Conservation (phyloP, 2,888 invertebrate genomes). For the Tuberolachnus salignus region DNA sequence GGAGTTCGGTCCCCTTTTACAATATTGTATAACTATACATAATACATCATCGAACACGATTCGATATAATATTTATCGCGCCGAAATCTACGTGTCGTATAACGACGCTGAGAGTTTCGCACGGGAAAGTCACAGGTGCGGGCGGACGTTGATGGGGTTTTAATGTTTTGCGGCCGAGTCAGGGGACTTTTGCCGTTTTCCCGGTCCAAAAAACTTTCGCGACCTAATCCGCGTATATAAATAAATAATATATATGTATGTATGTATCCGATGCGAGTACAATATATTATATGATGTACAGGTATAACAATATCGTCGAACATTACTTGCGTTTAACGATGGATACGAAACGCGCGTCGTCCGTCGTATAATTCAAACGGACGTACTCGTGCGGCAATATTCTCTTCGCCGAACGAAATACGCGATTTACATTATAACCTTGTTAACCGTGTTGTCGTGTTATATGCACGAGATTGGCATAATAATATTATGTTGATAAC, state of each 20-base stretch:
- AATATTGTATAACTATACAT: too few relatives aligned
- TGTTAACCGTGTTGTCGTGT: too few relatives aligned
- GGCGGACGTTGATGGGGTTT: constrained; percentile 33
- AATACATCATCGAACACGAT: not conserved
- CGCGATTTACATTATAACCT: too few relatives aligned
- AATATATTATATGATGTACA: not conserved
- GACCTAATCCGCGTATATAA: not conserved
- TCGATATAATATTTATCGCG: not conserved
- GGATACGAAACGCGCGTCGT: too few relatives aligned
- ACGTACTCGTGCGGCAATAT: too few relatives aligned
- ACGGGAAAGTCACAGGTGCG: constrained; percentile 17
- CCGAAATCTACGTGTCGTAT: not conserved
- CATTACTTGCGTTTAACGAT: not conserved
- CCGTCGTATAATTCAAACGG: too few relatives aligned
- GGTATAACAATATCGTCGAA: not conserved
- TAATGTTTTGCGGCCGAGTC: constrained; percentile 39
- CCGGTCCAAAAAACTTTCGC: constrained; percentile 4
- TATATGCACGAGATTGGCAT: too few relatives aligned
- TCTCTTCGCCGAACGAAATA: too few relatives aligned
- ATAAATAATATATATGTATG: not conserved
- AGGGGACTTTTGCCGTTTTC: constrained; percentile 7
- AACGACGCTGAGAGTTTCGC: not conserved
- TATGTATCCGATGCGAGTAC: not conserved
- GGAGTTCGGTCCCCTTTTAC: too few relatives aligned
- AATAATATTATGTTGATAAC: too few relatives aligned